Evolutionary conservation across 1,140 invertebrate species (phyloP).

Genomic region (Anastatus disparis): DNA sequence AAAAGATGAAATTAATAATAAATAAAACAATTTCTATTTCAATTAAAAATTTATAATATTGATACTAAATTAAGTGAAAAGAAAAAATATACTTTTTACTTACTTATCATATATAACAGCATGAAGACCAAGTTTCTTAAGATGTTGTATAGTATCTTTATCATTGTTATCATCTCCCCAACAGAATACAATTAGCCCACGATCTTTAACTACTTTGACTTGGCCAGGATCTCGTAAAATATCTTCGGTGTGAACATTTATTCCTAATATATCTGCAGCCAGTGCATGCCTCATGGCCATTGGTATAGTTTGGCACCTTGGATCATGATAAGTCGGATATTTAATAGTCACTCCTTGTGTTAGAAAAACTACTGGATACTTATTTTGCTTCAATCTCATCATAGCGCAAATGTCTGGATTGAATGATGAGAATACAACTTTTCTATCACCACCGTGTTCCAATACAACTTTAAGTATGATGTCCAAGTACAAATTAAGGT

Average conservation of each 20-base stretch:
- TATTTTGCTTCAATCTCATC: conserved; percentile 92
- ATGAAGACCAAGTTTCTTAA: conserved; percentile 89
- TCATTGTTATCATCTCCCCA: conserved; percentile 97
- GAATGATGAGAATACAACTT: conserved; percentile 93
- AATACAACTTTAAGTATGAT: conserved; percentile 87
- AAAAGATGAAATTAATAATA: conserved; percentile 33
- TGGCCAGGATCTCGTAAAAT: conserved; percentile 84
- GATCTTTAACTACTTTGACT: conserved; percentile 79
- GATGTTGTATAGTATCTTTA: conserved; percentile 83
- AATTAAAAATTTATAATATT: no score
- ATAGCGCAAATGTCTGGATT: conserved; percentile 94
- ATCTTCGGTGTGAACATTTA: conserved; percentile 93
- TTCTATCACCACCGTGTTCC: conserved; percentile 78
- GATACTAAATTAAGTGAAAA: no score
- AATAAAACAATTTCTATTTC: no score
- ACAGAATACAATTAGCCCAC: conserved; percentile 89
- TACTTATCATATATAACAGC: conserved; percentile 94
- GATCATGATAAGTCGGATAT: conserved; percentile 86
- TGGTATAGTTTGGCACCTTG: conserved; percentile 81
- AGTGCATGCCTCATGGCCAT: conserved; percentile 85
- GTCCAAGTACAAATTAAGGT: conserved; percentile 92
- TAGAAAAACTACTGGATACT: conserved; percentile 93
- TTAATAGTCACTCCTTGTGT: conserved; percentile 85
- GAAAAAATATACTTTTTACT: conserved; percentile 43
- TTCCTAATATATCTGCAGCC: conserved; percentile 83